Evolutionary conservation across 1,140 invertebrate genomes (phyloP), one percentile per base, ranked within the genome.

Genomic region (Diorhabda elongata): DNA sequence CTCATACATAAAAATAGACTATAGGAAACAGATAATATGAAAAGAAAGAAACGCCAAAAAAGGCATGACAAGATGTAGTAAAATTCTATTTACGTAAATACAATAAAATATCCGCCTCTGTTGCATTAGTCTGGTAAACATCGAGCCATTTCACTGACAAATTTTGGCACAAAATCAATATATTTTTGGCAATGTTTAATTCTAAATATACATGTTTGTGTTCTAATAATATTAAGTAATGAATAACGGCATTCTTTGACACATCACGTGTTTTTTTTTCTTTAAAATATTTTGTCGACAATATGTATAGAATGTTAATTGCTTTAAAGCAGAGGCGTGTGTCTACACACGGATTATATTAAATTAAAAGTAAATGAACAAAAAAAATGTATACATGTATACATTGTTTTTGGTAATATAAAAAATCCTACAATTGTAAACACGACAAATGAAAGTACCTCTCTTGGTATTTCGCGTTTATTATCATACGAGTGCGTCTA

Each of bases 61-160:
- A 52, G 47, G 47, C 47, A 52, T 26, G 26, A 52, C 47, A 52
- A 52, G 47, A 6, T 6, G 6, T 3, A 4, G 6, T n/a, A 6
- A 6, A 52, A 52, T 4, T 3, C 47, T n/a, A 4, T 52, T 52
- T 52, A 52, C 47, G 47, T 52, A 52, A 52, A 52, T 52, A 52
- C 47, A 52, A 52, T 52, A 52, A 52, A 52, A 52, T 52, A n/a
- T 4, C 47, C 47, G 47, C 47, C 47, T 52, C 47, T 52, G 47
- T 52, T 52, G 47, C 47, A 52, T 52, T 52, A 52, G 47, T 52
- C 47, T 52, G 47, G 47, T 52, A 52, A 52, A 52, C 47, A 52
- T 52, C 4, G 47, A n/a, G 47, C 47, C 47, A n/a, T 2, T 6
- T 8, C 6, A 6, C n/a, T 4, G 6, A n/a, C 47, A 52, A 52